Conservation (phyloP, 2,113 vertebrate genomes). For the Acrocephalus kingi region DNA sequence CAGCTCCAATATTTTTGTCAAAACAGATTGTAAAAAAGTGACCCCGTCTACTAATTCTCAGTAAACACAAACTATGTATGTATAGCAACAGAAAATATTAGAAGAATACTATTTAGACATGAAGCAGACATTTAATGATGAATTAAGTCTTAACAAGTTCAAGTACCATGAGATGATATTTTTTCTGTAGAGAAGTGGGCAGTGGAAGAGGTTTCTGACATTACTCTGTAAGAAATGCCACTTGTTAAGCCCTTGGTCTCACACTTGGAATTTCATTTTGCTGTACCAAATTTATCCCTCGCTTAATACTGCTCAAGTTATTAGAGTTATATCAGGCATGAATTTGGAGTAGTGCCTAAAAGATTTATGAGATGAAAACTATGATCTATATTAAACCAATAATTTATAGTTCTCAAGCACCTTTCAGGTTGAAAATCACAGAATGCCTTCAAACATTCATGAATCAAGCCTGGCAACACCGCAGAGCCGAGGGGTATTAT, state of each 20-base stretch:
- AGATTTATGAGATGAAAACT: constrained; percentile 53
- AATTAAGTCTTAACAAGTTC: neutral
- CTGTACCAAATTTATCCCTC: constrained; percentile 4
- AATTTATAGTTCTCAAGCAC: constrained; percentile 48
- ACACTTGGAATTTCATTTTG: neutral
- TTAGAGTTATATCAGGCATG: constrained; percentile 26
- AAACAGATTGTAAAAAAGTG: neutral
- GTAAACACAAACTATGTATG: neutral
- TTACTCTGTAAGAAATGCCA: no score
- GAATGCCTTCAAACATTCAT: constrained; percentile 40
- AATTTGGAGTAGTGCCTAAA: constrained; percentile 32
- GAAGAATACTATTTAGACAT: accelerated
- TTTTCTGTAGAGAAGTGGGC: neutral
- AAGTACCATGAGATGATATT: neutral
- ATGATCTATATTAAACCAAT: constrained; percentile 56
- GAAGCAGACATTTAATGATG: neutral
- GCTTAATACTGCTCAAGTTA: constrained; percentile 27
- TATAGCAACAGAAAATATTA: neutral
- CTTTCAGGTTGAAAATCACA: constrained; percentile 15
- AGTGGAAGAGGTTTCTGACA: neutral
- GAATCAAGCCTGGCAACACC: neutral
- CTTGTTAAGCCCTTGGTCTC: neutral
- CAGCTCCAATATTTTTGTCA: neutral
- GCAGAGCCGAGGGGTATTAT: neutral
- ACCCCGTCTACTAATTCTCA: neutral